phyloP scores from a whole-genome alignment of 2,797 vertebrate genomes.

The Channallabes apus region DNA sequence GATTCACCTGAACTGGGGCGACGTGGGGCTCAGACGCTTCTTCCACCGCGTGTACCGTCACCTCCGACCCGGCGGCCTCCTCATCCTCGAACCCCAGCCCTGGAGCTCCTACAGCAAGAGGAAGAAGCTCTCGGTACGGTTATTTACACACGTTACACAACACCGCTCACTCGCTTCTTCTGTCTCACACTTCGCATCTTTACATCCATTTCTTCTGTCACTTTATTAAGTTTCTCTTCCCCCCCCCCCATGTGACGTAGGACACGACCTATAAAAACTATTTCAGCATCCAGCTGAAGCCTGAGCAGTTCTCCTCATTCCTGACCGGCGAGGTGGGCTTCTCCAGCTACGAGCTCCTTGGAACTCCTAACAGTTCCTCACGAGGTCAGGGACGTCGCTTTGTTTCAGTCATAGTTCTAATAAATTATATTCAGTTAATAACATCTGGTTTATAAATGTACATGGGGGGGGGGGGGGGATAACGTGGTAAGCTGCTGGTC shows the following conservation, averaged over 20 bases:
- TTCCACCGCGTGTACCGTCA: constrained; percentile 84
- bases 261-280: constrained; percentile 84
- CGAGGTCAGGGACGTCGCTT: constrained; percentile 73
- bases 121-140: constrained; percentile 85
- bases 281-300: constrained; percentile 82
- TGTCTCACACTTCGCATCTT: neutral
- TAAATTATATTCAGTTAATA: neutral
- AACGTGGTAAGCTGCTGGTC: neutral
- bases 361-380: constrained; percentile 77
- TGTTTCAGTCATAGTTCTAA: neutral
- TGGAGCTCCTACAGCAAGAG: constrained; percentile 87
- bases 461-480: neutral
- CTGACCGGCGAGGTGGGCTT: constrained; percentile 87
- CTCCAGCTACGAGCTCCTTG: constrained; percentile 83
- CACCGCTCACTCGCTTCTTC: neutral
- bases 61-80: constrained; percentile 83
- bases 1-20: constrained; percentile 95
- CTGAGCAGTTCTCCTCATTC: constrained; percentile 85
- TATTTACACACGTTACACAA: neutral
- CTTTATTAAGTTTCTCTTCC: neutral
- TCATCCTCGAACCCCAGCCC: constrained; percentile 89
- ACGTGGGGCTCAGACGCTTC: constrained; percentile 83
- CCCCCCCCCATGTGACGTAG: constrained; percentile 59
- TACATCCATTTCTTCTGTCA: neutral
- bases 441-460: neutral